These are phyloP conservation scores for Silurus asotus DNA, from an alignment of 2,113 vertebrate genomes.

Conservation along the genomic window DNA sequence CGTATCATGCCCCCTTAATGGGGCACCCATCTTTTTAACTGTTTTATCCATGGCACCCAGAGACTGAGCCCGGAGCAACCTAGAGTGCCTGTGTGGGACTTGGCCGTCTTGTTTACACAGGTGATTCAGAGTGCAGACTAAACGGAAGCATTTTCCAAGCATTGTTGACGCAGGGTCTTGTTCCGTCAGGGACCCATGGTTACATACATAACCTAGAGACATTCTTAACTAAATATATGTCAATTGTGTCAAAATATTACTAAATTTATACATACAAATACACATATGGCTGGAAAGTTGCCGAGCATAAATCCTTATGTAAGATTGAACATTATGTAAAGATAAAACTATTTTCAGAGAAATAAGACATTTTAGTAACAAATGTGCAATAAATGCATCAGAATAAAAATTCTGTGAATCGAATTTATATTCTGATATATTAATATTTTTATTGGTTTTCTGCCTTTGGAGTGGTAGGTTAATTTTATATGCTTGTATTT, in stretches of 20 bases:
- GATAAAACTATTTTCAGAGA: not conserved
- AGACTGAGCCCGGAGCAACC: no score
- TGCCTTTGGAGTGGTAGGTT: not conserved
- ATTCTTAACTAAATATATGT: not conserved
- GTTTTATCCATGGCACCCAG: no score
- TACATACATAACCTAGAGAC: no score
- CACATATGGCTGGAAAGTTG: not conserved
- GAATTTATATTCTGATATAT: not conserved
- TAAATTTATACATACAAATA: not conserved
- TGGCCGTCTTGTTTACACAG: no score
- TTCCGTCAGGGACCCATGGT: no score
- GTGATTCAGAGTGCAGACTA: no score
- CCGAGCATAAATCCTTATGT: not conserved
- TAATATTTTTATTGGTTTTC: not conserved
- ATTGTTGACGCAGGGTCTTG: no score
- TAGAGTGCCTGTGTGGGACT: no score
- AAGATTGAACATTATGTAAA: not conserved
- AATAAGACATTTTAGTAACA: not conserved
- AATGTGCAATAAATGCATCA: not conserved
- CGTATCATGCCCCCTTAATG: no score
- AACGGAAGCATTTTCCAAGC: no score
- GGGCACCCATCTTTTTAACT: no score
- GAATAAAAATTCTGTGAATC: not conserved
- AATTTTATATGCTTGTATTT: not conserved
- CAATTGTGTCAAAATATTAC: not conserved